Base-by-base conservation (phyloP, 2,888 invertebrate species). In the Limnephilus rhombicus region DNA sequence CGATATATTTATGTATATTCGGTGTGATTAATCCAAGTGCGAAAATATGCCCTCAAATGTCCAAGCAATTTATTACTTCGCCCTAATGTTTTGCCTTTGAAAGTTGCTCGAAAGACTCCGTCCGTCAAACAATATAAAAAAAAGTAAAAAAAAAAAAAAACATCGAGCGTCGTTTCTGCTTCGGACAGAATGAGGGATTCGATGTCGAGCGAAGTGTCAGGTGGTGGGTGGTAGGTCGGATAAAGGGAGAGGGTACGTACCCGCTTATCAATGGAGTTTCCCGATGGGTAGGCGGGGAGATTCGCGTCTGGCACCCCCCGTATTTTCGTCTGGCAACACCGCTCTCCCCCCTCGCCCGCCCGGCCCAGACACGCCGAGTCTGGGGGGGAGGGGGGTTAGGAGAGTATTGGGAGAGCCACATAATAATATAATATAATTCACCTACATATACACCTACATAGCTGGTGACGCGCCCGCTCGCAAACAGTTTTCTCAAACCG, bases 201-300 rank as follows among this genome's bases (percentile, higher is more conserved):
- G 86, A 87, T 37, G 45, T 41, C 80, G 82, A 34, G 80, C 86
- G 91, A 82, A 82, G 88, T 81, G 88, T 45, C 41, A n/a, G 87
- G 37, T 13, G 13, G 37, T 80, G 29, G 80, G 85, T 34, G 29
- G 90, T 86, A 0, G 68, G 68, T n/a, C 37, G 92, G 37, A 91
- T 34, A 37, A 83, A 41, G 41, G 83, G 83, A 12, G 83, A 83
- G 88, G 88, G 89, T 49, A 90, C 53, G 92, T 53, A 81, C 81
- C 53, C 45, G 86, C 85, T 93, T 92, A 93, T 93, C 93, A 93
- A 93, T 92, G 93, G 92, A 92, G 91, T 90, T 91, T 91, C 89
- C 91, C 92, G 91, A 82, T 90, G 86, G 90, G 90, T 53, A 91
- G 90, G 80, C 80, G 80, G 85, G 45, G 91, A 45, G 90, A 90